Percentiles rank a stretch among this genome's conserved stretches.
These are phyloP conservation scores for Echeneis naucrates DNA, from an alignment of 2,797 vertebrate genomes.

Conservation along the genomic window DNA sequence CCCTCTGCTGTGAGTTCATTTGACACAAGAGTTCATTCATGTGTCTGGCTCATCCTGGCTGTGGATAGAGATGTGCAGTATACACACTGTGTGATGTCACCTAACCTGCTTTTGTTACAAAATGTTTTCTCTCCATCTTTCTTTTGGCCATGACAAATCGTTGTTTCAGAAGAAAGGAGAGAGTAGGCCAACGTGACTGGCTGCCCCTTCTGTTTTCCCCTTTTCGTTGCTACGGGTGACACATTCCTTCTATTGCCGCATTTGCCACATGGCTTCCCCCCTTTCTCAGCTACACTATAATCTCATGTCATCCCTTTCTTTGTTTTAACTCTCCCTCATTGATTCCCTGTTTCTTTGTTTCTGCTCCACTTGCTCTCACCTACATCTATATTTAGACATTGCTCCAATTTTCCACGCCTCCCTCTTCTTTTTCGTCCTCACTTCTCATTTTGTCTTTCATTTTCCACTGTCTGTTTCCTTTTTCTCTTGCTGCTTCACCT, in stretches of 20 bases:
- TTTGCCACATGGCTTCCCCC: constrained; percentile 7
- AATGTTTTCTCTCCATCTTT: constrained; percentile 41
- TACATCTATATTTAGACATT: constrained; percentile 58
- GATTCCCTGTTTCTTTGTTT: constrained; percentile 69
- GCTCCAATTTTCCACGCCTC: constrained; percentile 34
- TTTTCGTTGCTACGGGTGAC: constrained; percentile 76
- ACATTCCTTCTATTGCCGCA: constrained; percentile 63
- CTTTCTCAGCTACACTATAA: constrained; percentile 32
- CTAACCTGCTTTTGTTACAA: constrained; percentile 46
- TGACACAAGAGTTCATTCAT: constrained; percentile 49
- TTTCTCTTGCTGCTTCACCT: constrained; percentile 29
- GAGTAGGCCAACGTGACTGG: constrained; percentile 61
- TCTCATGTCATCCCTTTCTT: constrained; percentile 60
- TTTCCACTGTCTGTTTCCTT: constrained; percentile 3
- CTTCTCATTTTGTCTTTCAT: constrained; percentile 31
- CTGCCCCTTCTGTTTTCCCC: constrained; percentile 33
- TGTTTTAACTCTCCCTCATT: constrained; percentile 64
- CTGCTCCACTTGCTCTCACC: constrained; percentile 49
- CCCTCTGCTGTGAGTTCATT: constrained; percentile 30
- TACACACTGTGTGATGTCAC: constrained; percentile 46
- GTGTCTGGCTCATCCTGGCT: constrained; percentile 17
- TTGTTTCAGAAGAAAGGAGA: constrained; percentile 36
- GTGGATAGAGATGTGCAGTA: constrained; percentile 15
- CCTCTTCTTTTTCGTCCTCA: constrained; percentile 15
- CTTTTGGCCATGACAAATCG: constrained; percentile 33